Evolutionary conservation across 2,113 vertebrate genomes (phyloP).

Genomic region (Tamias sibiricus): DNA sequence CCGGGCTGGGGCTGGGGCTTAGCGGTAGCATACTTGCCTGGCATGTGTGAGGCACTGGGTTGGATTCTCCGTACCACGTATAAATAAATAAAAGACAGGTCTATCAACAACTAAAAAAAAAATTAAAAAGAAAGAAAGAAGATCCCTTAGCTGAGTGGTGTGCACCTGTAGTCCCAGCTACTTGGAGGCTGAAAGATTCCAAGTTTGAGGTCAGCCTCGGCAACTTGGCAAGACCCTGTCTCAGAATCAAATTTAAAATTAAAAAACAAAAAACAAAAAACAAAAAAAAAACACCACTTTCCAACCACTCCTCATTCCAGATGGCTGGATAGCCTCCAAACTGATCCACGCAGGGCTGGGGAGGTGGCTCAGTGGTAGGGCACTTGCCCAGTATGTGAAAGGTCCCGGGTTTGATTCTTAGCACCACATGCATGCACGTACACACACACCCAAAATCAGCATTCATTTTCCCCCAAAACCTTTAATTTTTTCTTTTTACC

Average conservation of each 20-base stretch:
- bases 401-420: neutral
- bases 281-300: neutral
- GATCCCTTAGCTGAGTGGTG: neutral
- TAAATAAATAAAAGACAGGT: too few species aligned
- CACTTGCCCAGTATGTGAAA: neutral
- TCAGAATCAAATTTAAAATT: neutral
- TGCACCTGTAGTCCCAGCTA: neutral
- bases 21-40: too few species aligned
- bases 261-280: too few species aligned
- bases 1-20: too few species aligned
- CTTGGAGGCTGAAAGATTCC: neutral
- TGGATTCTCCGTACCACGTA: too few species aligned
- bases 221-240: neutral
- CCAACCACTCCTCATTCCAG: neutral
- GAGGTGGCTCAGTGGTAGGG: neutral
- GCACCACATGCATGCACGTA: neutral
- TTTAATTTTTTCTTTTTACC: constrained; percentile 55
- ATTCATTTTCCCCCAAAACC: neutral
- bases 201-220: neutral
- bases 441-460: neutral
- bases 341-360: neutral
- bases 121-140: too few species aligned
- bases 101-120: too few species aligned
- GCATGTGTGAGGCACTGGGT: too few species aligned
- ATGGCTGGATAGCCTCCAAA: neutral